Percentiles rank a stretch among this genome's conserved stretches.
phyloP scores from a whole-genome alignment of 1,140 invertebrate species.

The Microvelia longipes region DNA sequence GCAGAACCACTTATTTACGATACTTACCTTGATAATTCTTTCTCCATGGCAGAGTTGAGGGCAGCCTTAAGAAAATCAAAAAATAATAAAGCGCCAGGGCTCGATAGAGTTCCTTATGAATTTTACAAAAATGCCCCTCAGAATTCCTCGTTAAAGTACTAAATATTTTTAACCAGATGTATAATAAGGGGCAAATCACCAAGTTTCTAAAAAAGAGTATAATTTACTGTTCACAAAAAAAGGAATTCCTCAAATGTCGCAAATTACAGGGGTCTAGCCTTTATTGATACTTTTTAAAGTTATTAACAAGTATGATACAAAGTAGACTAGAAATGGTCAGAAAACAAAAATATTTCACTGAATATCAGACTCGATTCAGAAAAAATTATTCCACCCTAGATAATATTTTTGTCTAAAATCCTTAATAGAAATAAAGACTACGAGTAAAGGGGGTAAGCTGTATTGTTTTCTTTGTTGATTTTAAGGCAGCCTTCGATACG shows the following conservation, averaged over 20 bases:
- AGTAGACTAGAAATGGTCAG: no score
- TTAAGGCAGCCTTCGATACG: no score
- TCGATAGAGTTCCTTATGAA: constrained; percentile 11
- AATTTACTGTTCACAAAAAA: not conserved
- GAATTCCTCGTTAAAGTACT: not conserved
- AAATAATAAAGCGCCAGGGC: constrained; percentile 8
- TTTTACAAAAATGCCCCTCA: constrained; percentile 6
- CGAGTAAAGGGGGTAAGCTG: no score
- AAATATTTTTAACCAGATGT: not conserved
- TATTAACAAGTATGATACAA: no score
- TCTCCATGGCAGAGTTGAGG: constrained; percentile 1
- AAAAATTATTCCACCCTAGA: no score
- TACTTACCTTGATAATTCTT: not conserved
- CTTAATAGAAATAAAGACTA: no score
- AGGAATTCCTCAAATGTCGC: not conserved
- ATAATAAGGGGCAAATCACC: not conserved
- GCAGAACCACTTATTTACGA: not conserved
- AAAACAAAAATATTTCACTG: no score
- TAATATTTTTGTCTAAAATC: no score
- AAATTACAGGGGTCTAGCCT: not conserved
- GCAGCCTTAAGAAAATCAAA: not conserved
- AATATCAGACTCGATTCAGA: no score
- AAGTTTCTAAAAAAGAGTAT: not conserved
- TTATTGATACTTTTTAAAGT: no score
- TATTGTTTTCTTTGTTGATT: no score